These are phyloP conservation scores for Allobates femoralis DNA, from an alignment of 2,797 vertebrate genomes.

Conservation along the genomic window DNA sequence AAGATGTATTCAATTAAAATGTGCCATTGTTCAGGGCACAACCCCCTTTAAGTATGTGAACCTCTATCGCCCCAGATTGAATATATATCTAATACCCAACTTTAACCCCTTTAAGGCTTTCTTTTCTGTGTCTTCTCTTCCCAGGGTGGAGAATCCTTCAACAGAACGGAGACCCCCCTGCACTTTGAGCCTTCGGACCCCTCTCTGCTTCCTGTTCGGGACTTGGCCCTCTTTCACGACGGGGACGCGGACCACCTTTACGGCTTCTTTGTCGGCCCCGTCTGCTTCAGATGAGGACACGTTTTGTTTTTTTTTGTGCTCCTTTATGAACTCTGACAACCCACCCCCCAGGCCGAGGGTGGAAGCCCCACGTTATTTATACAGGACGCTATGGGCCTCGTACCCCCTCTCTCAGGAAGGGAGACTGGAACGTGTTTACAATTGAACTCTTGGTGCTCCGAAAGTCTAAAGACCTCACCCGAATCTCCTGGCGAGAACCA, in stretches of 20 bases:
- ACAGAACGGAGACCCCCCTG: conserved; percentile 78
- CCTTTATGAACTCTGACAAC: conserved; percentile 9
- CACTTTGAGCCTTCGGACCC: conserved; percentile 84
- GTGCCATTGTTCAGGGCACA: too few species aligned
- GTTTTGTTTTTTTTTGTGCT: background rate
- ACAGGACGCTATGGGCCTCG: conserved; percentile 29
- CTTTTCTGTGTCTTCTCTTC: conserved; percentile 11
- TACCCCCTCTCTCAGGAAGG: conserved; percentile 53
- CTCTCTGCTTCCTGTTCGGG: conserved; percentile 85
- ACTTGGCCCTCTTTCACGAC: conserved; percentile 79
- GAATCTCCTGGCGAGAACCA: conserved; percentile 62
- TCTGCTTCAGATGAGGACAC: conserved; percentile 85
- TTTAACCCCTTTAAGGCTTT: too few species aligned
- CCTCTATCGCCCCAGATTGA: too few species aligned
- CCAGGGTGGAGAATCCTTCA: conserved; percentile 65
- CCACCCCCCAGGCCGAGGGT: conserved; percentile 32
- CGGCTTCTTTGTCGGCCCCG: conserved; percentile 83
- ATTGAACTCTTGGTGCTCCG: conserved; percentile 47
- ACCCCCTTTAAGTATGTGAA: too few species aligned
- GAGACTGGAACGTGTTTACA: conserved; percentile 58
- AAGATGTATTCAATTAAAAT: too few species aligned
- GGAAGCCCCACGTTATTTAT: conserved; percentile 53
- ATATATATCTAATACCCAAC: too few species aligned
- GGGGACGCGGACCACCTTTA: conserved; percentile 77
- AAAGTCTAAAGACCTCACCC: conserved; percentile 29